phyloP scores from a whole-genome alignment of 1,140 invertebrate genomes.

The Pararge aegeria region DNA sequence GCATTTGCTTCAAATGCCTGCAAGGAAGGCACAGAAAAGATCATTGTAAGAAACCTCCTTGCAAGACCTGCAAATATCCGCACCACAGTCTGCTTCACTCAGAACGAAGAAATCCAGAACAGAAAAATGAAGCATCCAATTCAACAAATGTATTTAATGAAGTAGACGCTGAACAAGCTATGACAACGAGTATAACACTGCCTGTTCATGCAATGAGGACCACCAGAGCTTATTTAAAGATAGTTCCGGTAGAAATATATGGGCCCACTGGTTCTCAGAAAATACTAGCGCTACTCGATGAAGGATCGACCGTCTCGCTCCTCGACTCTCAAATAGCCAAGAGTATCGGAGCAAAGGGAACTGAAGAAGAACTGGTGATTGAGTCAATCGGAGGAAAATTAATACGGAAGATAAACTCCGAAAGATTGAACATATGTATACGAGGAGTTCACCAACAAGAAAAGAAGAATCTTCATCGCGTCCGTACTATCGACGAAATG shows the following conservation, averaged over 20 bases:
- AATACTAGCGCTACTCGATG: not conserved
- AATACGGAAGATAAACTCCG: not conserved
- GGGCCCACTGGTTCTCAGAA: not conserved
- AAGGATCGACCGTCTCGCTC: not conserved
- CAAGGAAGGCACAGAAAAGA: not conserved
- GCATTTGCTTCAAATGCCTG: slow-evolving; percentile 13
- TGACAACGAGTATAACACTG: not conserved
- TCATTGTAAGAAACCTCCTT: not conserved
- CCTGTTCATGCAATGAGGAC: slow-evolving; percentile 9
- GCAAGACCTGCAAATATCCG: slow-evolving; percentile 2
- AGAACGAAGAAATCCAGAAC: not conserved
- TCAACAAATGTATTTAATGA: not conserved
- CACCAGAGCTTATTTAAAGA: slow-evolving; percentile 17
- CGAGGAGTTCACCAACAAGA: not conserved
- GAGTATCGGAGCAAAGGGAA: not conserved
- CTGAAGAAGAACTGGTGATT: not conserved
- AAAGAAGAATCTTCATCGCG: not conserved
- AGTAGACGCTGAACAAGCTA: not conserved
- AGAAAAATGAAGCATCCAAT: not conserved
- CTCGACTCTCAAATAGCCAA: not conserved
- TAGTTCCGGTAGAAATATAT: slow-evolving; percentile 8
- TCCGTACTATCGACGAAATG: not conserved
- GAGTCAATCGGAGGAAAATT: no score
- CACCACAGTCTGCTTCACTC: slow-evolving; percentile 10
- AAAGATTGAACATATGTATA: not conserved